A percentile compares a stretch with the other conserved stretches of the same genome.
Conservation (phyloP, 2,888 invertebrate genomes). For the Ophion ellenae region DNA sequence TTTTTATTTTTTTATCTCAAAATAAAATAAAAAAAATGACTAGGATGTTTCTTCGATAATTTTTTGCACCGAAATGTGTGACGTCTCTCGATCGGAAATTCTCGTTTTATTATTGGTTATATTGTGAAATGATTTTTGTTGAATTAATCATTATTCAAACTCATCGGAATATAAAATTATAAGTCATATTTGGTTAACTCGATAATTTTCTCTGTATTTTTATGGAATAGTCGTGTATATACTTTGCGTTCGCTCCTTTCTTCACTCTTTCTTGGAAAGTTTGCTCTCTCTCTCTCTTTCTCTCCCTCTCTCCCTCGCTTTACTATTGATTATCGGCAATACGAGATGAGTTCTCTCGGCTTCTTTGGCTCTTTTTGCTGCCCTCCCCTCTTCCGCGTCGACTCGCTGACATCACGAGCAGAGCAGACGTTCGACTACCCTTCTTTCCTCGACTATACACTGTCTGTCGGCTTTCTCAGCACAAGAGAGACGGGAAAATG, state of each 20-base stretch:
- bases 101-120: no score
- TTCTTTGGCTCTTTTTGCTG: constrained; percentile 42
- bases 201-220: neutral
- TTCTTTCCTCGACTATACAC: constrained; percentile 18
- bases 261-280: constrained; percentile 68
- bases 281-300: neutral
- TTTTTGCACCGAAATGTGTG: no score
- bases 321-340: constrained; percentile 76
- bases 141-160: no score
- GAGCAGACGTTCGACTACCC: constrained; percentile 43
- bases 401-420: constrained; percentile 51
- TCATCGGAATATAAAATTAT: no score
- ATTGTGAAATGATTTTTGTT: no score
- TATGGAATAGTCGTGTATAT: constrained; percentile 25
- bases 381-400: constrained; percentile 34
- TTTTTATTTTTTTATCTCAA: no score
- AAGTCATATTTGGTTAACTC: no score
- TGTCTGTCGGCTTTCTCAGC: neutral
- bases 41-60: no score
- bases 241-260: constrained; percentile 39
- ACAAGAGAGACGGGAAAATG: neutral
- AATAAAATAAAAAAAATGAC: no score
- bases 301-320: constrained; percentile 42
- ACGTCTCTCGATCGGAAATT: no score
- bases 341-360: constrained; percentile 72